phyloP scores from a whole-genome alignment of 2,888 invertebrate species.

The Heliconius cydno region DNA sequence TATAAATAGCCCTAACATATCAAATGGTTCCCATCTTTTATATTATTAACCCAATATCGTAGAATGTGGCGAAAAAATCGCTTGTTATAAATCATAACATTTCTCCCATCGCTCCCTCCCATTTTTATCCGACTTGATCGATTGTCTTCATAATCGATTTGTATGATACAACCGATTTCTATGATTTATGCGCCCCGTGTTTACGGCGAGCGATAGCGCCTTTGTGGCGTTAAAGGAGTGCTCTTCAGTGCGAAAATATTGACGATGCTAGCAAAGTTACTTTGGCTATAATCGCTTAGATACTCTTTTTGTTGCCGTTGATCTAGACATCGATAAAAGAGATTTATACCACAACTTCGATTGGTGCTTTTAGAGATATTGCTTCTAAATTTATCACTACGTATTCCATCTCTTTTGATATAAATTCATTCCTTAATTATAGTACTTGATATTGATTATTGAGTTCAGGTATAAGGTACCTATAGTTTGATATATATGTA shows the following conservation, averaged over 20 bases:
- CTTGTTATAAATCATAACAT: conserved; percentile 37
- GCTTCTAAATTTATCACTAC: background rate
- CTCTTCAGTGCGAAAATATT: conserved; percentile 60
- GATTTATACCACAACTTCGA: conserved; percentile 14
- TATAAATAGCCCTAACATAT: background rate
- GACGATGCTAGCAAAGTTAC: conserved; percentile 64
- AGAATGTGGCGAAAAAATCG: conserved; percentile 19
- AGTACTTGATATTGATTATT: background rate
- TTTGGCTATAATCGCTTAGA: conserved; percentile 59
- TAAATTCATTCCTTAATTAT: background rate
- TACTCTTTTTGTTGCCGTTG: conserved; percentile 16
- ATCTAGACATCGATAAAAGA: conserved; percentile 29
- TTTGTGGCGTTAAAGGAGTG: conserved; percentile 61
- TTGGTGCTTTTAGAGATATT: conserved; percentile 23
- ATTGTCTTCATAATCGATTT: conserved; percentile 65
- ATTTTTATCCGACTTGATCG: conserved; percentile 60
- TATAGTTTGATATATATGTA: no score
- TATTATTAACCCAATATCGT: conserved; percentile 16
- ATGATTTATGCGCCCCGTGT: conserved; percentile 73
- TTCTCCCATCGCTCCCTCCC: conserved; percentile 47
- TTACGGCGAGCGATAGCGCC: conserved; percentile 63
- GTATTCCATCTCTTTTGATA: background rate
- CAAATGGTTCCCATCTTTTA: conserved; percentile 1
- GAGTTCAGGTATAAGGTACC: background rate
- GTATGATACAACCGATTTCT: conserved; percentile 60